Evolutionary conservation across 2,888 invertebrate genomes (phyloP).

Genomic region (Lepas anatifera): DNA sequence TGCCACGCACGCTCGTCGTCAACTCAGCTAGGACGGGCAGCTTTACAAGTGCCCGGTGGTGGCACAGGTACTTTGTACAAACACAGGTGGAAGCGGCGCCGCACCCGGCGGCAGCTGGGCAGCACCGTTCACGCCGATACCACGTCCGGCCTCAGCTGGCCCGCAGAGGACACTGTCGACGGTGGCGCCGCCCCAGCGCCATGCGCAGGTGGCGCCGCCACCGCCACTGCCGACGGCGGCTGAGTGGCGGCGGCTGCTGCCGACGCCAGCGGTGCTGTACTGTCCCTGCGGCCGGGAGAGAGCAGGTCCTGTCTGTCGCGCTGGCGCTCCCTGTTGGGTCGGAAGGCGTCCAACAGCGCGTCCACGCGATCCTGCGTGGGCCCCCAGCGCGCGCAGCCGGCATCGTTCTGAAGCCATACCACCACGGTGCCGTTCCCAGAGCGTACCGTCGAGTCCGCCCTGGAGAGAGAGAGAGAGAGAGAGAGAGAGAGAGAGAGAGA

Average conservation of each 20-base stretch:
- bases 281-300: constrained; percentile 37
- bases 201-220: not conserved
- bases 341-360: constrained; percentile 71
- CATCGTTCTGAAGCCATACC: constrained; percentile 89
- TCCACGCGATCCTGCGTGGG: constrained; percentile 85
- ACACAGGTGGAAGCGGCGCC: not conserved
- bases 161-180: not conserved
- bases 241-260: not conserved
- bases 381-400: constrained; percentile 81
- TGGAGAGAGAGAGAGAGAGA: no score
- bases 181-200: no score
- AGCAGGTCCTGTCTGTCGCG: constrained; percentile 58
- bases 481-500: no score
- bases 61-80: constrained; percentile 8
- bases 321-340: constrained; percentile 52
- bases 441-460: constrained; percentile 76
- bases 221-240: constrained; percentile 8
- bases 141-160: not conserved
- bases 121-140: not conserved
- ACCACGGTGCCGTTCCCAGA: constrained; percentile 83
- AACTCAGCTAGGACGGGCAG: not conserved
- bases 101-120: no score
- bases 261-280: constrained; percentile 14
- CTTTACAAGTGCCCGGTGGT: not conserved
- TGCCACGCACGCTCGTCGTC: no score